Conservation (phyloP, 2,888 invertebrate genomes). For the Cantharis rufa region DNA sequence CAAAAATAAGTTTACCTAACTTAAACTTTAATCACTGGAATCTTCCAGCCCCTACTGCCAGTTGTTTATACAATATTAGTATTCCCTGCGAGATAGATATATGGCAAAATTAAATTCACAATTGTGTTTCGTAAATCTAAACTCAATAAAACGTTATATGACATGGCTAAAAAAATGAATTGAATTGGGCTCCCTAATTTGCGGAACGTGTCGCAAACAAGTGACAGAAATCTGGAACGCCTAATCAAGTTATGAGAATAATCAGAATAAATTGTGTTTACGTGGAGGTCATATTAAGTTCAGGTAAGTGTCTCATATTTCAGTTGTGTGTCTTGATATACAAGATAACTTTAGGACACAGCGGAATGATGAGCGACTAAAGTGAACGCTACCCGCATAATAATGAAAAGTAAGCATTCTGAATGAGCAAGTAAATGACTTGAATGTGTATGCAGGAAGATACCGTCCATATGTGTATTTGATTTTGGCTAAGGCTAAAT, state of each 20-base stretch:
- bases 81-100: not conserved
- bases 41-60: not conserved
- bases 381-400: conserved; percentile 19
- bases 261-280: conserved; percentile 28
- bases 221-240: conserved; percentile 17
- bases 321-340: conserved; percentile 13
- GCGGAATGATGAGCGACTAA: conserved; percentile 21
- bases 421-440: conserved; percentile 15
- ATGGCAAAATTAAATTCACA: not conserved
- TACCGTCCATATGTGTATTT: not conserved
- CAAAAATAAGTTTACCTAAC: not conserved
- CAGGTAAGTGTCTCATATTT: conserved; percentile 28
- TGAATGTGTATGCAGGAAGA: not conserved
- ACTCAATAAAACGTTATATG: not conserved
- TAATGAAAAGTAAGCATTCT: conserved; percentile 14
- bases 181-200: not conserved
- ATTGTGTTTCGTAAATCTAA: not conserved
- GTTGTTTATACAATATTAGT: conserved; percentile 1
- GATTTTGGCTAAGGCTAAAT: not conserved
- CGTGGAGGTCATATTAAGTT: conserved; percentile 26
- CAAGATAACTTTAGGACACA: conserved; percentile 15
- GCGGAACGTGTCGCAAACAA: conserved; percentile 7
- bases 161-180: not conserved
- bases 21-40: not conserved
- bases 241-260: conserved; percentile 27